Conservation (phyloP, 2,797 vertebrate genomes). For the Cichlasoma orientale region DNA sequence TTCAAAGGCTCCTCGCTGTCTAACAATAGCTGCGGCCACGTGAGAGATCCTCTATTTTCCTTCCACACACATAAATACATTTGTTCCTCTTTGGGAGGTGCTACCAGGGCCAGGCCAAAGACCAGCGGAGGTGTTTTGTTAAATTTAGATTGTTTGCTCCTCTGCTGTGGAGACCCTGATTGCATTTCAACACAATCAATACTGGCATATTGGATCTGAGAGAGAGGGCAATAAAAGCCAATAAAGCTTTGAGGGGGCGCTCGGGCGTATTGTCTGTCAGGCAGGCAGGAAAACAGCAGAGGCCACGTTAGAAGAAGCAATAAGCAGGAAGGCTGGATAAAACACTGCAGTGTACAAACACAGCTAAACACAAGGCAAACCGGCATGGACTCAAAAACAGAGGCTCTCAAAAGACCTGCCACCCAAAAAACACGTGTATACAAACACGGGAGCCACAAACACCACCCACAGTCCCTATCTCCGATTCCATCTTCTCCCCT, state of each 20-base stretch:
- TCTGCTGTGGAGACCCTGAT: conserved; percentile 70
- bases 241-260: conserved; percentile 68
- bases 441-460: not conserved
- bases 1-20: conserved; percentile 22
- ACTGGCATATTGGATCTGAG: conserved; percentile 75
- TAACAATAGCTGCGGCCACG: conserved; percentile 52
- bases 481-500: conserved; percentile 29
- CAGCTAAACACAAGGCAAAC: conserved; percentile 22
- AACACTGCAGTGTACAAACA: conserved; percentile 34
- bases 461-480: conserved; percentile 17
- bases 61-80: conserved; percentile 51
- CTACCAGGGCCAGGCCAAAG: conserved; percentile 40
- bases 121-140: conserved; percentile 74
- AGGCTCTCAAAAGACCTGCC: not conserved
- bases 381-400: not conserved
- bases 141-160: conserved; percentile 76
- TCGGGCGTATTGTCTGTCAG: conserved; percentile 53
- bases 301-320: conserved; percentile 40
- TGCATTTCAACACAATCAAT: conserved; percentile 81
- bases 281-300: conserved; percentile 42
- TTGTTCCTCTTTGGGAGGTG: conserved; percentile 60
- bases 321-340: conserved; percentile 19
- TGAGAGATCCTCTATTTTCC: conserved; percentile 6
- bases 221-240: conserved; percentile 77
- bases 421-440: not conserved